Evolutionary conservation across 2,113 vertebrate species (phyloP).

Genomic region (Chaetura pelagica): DNA sequence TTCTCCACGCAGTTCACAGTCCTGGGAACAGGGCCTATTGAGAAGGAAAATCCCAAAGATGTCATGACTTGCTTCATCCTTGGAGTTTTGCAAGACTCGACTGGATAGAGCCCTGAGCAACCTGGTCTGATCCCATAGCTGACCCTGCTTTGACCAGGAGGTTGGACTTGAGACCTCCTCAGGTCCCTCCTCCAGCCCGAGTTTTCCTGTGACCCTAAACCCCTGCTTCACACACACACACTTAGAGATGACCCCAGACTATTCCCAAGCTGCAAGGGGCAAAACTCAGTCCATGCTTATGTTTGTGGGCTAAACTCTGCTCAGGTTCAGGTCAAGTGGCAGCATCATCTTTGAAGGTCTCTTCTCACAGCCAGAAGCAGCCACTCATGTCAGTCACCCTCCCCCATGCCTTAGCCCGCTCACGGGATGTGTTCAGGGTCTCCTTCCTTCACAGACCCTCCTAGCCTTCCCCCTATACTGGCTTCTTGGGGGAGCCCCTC

Average conservation of each 20-base stretch:
- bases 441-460: background rate
- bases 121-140: background rate
- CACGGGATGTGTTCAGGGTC: fast-evolving
- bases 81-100: background rate
- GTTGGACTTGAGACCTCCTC: background rate
- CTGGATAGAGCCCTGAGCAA: background rate
- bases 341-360: background rate
- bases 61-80: background rate
- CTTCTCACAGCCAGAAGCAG: background rate
- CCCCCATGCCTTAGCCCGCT: background rate
- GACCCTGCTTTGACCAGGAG: background rate
- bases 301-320: background rate
- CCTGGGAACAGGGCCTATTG: background rate
- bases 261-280: background rate
- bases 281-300: background rate
- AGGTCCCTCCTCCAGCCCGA: background rate
- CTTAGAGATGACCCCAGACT: background rate
- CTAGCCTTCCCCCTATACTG: background rate
- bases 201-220: background rate
- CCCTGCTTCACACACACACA: too few relatives aligned
- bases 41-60: background rate
- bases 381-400: background rate
- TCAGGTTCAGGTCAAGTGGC: background rate
- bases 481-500: background rate
- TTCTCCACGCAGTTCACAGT: background rate